Conservation (phyloP, 2,113 vertebrate genomes). For the Psilopsiagon aurifrons region DNA sequence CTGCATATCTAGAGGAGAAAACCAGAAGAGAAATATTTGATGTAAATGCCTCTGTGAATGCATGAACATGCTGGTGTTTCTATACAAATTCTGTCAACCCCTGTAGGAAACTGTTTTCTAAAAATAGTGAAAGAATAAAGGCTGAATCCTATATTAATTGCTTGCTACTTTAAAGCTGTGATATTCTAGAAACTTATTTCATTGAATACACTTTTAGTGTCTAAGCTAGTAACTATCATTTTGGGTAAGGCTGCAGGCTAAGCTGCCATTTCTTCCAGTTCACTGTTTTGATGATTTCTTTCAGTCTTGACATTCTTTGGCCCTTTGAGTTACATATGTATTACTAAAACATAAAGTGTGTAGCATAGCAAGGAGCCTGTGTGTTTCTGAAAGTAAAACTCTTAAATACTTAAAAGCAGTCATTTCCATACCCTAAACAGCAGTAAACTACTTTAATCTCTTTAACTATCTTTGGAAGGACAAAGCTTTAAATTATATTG, state of each 20-base stretch:
- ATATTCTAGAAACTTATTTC: conserved; percentile 56
- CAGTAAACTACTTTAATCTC: conserved; percentile 7
- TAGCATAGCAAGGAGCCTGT: conserved; percentile 24
- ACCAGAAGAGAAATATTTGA: conserved; percentile 20
- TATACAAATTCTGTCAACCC: conserved; percentile 55
- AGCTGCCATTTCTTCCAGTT: conserved; percentile 66
- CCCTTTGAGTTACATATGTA: conserved; percentile 66
- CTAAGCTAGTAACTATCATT: conserved; percentile 65
- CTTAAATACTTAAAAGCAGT: conserved; percentile 63
- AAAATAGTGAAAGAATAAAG: conserved; percentile 63
- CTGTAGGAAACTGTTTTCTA: conserved; percentile 53
- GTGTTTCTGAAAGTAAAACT: conserved; percentile 67
- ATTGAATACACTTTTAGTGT: conserved; percentile 67
- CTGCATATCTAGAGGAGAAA: conserved; percentile 14
- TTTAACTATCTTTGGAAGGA: neutral
- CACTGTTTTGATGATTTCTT: conserved; percentile 69
- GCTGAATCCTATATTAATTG: conserved; percentile 59
- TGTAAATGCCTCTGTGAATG: neutral
- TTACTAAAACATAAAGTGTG: conserved; percentile 69
- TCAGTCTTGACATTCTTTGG: conserved; percentile 58
- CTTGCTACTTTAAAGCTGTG: conserved; percentile 55
- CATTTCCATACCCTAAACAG: conserved; percentile 25
- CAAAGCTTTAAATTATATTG: neutral
- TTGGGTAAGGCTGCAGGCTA: conserved; percentile 64
- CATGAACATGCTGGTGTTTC: conserved; percentile 3